Conservation (phyloP, 2,797 vertebrate species). For the Danionella dracula region DNA sequence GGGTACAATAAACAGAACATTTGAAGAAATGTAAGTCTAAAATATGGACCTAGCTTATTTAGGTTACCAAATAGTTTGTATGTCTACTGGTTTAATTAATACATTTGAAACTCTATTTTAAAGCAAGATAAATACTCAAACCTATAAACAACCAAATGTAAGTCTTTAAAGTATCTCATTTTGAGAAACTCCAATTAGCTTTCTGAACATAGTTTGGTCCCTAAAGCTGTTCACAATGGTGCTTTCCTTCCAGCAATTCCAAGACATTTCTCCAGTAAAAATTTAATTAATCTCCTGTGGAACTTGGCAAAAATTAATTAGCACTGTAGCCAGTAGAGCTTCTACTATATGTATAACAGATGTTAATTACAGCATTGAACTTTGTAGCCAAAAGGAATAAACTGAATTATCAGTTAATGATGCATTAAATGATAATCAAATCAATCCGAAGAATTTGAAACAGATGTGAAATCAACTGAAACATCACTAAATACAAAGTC, state of each 20-base stretch:
- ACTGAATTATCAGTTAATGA: constrained; percentile 21
- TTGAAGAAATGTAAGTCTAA: too few relatives aligned
- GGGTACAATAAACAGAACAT: too few relatives aligned
- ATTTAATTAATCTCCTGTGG: constrained; percentile 27
- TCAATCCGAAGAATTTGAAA: neutral
- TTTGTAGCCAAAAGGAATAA: neutral
- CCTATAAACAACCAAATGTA: too few relatives aligned
- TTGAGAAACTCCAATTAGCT: neutral
- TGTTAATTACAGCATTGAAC: constrained; percentile 8
- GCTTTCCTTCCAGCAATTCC: neutral
- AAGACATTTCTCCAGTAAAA: constrained; percentile 19
- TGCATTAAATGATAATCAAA: neutral
- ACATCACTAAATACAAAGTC: neutral
- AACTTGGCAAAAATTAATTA: constrained; percentile 16
- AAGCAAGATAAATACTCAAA: too few relatives aligned
- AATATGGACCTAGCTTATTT: too few relatives aligned
- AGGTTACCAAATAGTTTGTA: too few relatives aligned
- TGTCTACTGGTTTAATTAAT: too few relatives aligned
- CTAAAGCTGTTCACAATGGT: neutral
- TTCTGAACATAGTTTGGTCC: neutral
- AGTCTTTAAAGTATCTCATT: neutral
- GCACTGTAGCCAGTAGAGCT: neutral
- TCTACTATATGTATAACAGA: constrained; percentile 15
- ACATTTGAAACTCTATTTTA: too few relatives aligned
- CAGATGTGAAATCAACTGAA: neutral